These are phyloP conservation scores for Austrofundulus limnaeus DNA, from an alignment of 2,113 vertebrate species.

Conservation along the genomic window DNA sequence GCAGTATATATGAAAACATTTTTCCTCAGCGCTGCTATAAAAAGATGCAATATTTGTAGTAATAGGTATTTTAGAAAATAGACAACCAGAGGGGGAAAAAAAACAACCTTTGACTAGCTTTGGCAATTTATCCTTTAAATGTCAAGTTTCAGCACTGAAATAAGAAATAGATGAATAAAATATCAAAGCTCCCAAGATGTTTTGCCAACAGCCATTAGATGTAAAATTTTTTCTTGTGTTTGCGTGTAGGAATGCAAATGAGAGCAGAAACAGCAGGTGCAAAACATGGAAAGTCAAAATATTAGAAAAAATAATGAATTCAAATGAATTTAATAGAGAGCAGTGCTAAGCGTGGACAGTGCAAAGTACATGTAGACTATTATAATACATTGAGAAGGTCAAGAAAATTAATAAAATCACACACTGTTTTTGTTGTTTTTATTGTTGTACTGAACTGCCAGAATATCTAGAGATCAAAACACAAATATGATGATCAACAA, in stretches of 20 bases:
- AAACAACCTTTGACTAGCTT: slow-evolving; percentile 14
- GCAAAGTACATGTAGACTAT: no score
- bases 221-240: background rate
- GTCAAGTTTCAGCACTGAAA: no score
- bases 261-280: background rate
- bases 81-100: background rate
- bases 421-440: no score
- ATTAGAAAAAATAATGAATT: background rate
- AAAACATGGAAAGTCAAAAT: background rate
- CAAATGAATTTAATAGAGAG: slow-evolving; percentile 6
- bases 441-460: no score
- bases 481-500: no score
- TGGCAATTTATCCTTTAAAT: slow-evolving; percentile 6
- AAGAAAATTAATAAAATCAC: no score
- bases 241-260: background rate
- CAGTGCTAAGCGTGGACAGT: background rate
- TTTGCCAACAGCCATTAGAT: background rate
- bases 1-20: no score
- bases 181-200: background rate
- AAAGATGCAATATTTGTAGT: background rate
- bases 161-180: background rate
- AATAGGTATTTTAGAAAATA: background rate
- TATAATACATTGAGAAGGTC: no score
- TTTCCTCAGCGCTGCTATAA: background rate
- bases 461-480: no score